Evolutionary conservation across 2,113 vertebrate species (phyloP).

Genomic region (Eptesicus fuscus): DNA sequence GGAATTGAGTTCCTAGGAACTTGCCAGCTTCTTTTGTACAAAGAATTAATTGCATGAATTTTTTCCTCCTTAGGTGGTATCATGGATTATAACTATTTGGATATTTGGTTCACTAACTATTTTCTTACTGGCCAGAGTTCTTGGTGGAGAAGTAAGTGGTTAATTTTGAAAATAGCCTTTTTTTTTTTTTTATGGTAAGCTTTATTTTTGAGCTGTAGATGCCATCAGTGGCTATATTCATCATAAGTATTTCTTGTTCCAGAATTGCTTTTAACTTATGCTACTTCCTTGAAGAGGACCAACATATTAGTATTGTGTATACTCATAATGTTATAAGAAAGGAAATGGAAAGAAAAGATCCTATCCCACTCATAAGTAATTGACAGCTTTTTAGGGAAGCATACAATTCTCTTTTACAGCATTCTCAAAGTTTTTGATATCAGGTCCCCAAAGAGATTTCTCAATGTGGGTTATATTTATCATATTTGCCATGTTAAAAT

Average conservation of each 20-base stretch:
- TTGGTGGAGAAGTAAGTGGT: slow-evolving; percentile 95
- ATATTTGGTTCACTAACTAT: slow-evolving; percentile 98
- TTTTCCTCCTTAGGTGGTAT: slow-evolving; percentile 90
- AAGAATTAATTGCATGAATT: slow-evolving; percentile 20
- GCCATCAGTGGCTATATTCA: neutral
- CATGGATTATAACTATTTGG: slow-evolving; percentile 99
- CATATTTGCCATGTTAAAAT: neutral
- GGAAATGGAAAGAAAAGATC: neutral
- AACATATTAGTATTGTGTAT: neutral
- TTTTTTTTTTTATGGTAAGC: slow-evolving; percentile 27
- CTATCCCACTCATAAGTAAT: neutral
- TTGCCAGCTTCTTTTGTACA: neutral
- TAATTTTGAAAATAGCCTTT: slow-evolving; percentile 15
- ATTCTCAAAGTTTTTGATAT: neutral
- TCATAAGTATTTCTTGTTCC: neutral
- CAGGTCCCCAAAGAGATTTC: neutral
- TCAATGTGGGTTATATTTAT: neutral
- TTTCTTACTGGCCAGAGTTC: slow-evolving; percentile 96
- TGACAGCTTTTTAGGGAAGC: neutral
- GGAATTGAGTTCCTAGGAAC: slow-evolving; percentile 40
- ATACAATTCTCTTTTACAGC: neutral
- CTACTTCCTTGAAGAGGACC: neutral
- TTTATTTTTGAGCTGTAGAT: neutral
- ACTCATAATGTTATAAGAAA: neutral
- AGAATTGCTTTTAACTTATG: slow-evolving; percentile 29